phyloP scores from a whole-genome alignment of 1,140 invertebrate species.

The Plutomurus gul region DNA sequence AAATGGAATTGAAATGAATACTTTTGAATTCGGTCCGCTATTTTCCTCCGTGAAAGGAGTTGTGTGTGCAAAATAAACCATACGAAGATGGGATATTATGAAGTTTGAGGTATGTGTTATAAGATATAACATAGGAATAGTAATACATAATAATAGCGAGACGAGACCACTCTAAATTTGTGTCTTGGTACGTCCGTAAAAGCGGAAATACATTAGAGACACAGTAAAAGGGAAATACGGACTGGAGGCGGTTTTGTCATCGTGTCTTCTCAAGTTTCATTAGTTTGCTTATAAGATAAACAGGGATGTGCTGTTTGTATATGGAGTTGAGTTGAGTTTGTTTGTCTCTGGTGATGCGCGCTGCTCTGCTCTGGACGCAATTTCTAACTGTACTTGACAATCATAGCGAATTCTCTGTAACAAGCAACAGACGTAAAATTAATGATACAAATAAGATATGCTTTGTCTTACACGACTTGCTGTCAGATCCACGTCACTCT shows the following conservation, averaged over 20 bases:
- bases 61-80: no score
- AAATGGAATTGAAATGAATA: background rate
- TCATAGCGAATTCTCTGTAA: conserved; percentile 4
- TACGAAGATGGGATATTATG: no score
- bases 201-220: no score
- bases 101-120: no score
- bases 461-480: background rate
- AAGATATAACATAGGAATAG: no score
- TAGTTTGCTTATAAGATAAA: background rate
- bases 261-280: background rate
- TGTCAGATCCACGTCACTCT: background rate
- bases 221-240: no score
- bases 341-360: background rate
- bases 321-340: no score
- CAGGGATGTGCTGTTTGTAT: no score
- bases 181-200: no score
- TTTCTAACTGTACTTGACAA: conserved; percentile 13
- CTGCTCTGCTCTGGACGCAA: background rate
- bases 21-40: background rate
- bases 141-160: no score
- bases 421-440: background rate
- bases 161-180: no score
- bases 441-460: conserved; percentile 7
- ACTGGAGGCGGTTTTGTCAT: conserved; percentile 18
- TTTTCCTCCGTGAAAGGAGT: no score